Evolutionary conservation across 2,888 invertebrate genomes (phyloP), one percentile per base, ranked within the genome.

Genomic region (Oligia latruncula): DNA sequence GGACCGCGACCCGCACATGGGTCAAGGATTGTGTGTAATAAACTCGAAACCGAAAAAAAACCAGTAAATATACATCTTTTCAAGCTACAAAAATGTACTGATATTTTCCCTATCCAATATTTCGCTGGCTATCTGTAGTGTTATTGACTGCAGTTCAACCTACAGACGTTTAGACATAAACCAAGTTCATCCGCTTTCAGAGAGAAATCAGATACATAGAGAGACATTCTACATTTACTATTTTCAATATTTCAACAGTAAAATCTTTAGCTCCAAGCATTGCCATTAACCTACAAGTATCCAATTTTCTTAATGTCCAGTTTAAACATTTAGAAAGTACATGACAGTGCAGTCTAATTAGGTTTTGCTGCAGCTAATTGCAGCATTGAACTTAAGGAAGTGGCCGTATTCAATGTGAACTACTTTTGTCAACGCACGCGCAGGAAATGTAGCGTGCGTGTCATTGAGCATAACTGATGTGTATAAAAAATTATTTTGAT

Each of bases 351-450:
- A 81, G 62, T 65, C 71, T 78, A 20, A 81, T 74, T 78, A 55
- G 75, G 58, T 73, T 68, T 78, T 13, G 65, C 55, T 58, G 74
- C 70, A 35, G 49, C n/a, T 82, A 83, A 86, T 85, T 73, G 46
- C 64, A 82, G 73, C 88, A 89, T 90, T 89, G 89, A 86, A 85
- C 77, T 85, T 83, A 85, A 89, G 94, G 93, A 93, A 94, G 91
- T 91, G 73, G 43, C 74, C 81, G 72, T 55, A 72, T 77, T 91
- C 94, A 94, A 94, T 94, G 94, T 82, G 66, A 93, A 91, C 95
- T 85, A 88, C 91, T 92, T 90, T 90, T 89, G 74, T 83, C 71
- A 74, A 76, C 83, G 13, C 29, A 66, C 49, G 66, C 74, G n/a
- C 85, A 85, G 87, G 90, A 88, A 90, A 82, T 76, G 62, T 80